A percentile compares a stretch with the other conserved stretches of the same genome.
Conservation (phyloP, 2,888 invertebrate species). For the Blastobasis adustella region DNA sequence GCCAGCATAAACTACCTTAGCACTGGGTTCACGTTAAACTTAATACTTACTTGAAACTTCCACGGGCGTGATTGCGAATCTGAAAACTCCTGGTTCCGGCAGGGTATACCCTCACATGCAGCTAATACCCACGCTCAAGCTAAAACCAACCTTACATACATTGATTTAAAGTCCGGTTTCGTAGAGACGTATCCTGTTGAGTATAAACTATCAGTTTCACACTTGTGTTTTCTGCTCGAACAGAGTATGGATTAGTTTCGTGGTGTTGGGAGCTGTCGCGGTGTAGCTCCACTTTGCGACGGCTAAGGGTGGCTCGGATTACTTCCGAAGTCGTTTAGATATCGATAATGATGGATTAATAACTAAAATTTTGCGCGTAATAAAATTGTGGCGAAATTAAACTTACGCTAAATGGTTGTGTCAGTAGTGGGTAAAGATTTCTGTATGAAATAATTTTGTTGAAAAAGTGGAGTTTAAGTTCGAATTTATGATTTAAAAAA, state of each 20-base stretch:
- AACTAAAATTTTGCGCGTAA: no score
- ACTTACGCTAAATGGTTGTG: no score
- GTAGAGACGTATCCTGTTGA: conserved; percentile 8
- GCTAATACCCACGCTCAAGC: conserved; percentile 18
- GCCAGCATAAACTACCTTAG: conserved; percentile 29
- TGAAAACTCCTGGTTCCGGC: conserved; percentile 49
- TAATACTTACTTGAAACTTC: conserved; percentile 54
- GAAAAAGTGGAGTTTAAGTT: no score
- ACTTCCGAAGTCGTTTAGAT: no score
- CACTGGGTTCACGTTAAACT: conserved; percentile 44
- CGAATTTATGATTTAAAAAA: no score
- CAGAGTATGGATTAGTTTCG: conserved; percentile 35
- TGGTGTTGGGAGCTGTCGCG: conserved; percentile 25
- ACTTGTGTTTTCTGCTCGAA: conserved; percentile 32
- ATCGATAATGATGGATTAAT: no score
- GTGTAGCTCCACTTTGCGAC: conserved; percentile 22
- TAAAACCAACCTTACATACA: conserved; percentile 14
- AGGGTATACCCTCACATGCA: conserved; percentile 33
- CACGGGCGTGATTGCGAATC: conserved; percentile 57
- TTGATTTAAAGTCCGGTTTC: conserved; percentile 14
- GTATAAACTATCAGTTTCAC: conserved; percentile 36
- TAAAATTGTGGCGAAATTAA: no score
- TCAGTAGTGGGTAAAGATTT: no score
- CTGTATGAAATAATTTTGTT: no score
- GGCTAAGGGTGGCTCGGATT: background rate